Conservation (phyloP, 2,113 vertebrate genomes). For the Trochalopteron elliotii region DNA sequence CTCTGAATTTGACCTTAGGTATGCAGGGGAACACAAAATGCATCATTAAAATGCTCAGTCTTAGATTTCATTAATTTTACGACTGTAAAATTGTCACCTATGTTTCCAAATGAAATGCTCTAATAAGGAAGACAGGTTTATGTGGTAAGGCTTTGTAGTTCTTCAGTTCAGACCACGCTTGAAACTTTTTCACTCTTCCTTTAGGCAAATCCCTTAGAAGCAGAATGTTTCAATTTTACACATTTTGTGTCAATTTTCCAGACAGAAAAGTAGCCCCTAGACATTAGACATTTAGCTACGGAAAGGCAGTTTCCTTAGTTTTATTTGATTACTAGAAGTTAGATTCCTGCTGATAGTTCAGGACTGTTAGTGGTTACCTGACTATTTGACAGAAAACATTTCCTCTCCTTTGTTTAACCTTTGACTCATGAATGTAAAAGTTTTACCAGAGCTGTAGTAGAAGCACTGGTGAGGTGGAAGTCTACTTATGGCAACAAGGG, state of each 20-base stretch:
- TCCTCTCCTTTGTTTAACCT: slow-evolving; percentile 90
- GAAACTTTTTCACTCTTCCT: slow-evolving; percentile 71
- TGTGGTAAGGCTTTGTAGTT: slow-evolving; percentile 82
- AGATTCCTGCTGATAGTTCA: slow-evolving; percentile 74
- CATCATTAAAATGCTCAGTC: slow-evolving; percentile 76
- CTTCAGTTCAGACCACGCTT: slow-evolving; percentile 66
- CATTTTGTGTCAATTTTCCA: slow-evolving; percentile 79
- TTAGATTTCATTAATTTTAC: slow-evolving; percentile 79
- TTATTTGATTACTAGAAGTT: slow-evolving; percentile 78
- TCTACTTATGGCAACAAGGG: slow-evolving; percentile 64
- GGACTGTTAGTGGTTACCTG: slow-evolving; percentile 81
- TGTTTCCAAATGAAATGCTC: slow-evolving; percentile 82
- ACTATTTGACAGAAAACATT: slow-evolving; percentile 82
- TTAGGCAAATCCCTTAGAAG: slow-evolving; percentile 76
- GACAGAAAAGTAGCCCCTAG: slow-evolving; percentile 75
- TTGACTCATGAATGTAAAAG: slow-evolving; percentile 84
- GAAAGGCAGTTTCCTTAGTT: slow-evolving; percentile 79
- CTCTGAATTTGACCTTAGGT: not conserved
- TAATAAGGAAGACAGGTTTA: slow-evolving; percentile 87
- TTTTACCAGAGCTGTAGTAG: slow-evolving; percentile 82
- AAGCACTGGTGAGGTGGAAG: slow-evolving; percentile 78
- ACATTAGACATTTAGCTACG: slow-evolving; percentile 70
- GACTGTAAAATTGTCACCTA: slow-evolving; percentile 90
- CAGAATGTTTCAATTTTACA: slow-evolving; percentile 80
- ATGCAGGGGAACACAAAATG: slow-evolving; percentile 25